Evolutionary conservation across 2,888 invertebrate species (phyloP).

Genomic region (Julus scanicus): DNA sequence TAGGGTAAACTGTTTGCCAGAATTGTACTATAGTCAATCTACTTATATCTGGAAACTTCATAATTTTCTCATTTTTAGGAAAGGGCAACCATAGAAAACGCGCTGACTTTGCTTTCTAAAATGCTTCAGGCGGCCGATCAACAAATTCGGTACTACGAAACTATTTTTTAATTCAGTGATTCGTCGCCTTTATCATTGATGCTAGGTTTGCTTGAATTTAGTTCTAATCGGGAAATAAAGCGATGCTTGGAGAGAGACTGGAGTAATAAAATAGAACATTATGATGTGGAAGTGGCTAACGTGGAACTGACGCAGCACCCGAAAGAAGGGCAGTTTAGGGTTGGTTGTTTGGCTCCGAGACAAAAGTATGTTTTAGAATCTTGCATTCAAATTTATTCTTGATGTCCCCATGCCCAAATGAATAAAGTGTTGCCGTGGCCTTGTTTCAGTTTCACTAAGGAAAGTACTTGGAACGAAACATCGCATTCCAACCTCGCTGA

Average conservation of each 20-base stretch:
- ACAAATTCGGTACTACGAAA: neutral
- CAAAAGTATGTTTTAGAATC: slow-evolving; percentile 38
- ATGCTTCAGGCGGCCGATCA: neutral
- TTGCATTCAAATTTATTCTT: neutral
- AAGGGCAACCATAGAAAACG: neutral
- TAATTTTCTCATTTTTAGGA: slow-evolving; percentile 7
- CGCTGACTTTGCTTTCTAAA: neutral
- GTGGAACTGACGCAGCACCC: slow-evolving; percentile 46
- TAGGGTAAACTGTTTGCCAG: no score
- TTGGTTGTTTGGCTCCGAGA: slow-evolving; percentile 46
- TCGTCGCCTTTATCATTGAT: no score
- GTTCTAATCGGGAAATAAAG: slow-evolving; percentile 82
- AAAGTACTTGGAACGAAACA: slow-evolving; percentile 45
- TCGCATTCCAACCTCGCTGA: neutral
- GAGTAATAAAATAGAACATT: slow-evolving; percentile 83
- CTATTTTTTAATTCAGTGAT: neutral
- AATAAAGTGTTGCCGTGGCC: neutral
- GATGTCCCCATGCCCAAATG: no score
- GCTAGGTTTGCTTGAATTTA: neutral
- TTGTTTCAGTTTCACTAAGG: slow-evolving; percentile 49
- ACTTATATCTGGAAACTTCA: no score
- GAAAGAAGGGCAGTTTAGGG: neutral
- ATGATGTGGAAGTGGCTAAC: slow-evolving; percentile 41
- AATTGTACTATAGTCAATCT: no score
- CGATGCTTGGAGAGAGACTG: slow-evolving; percentile 87